These are phyloP conservation scores for Sternarchorhynchus goeldii DNA, from an alignment of 2,797 vertebrate species.

Conservation along the genomic window DNA sequence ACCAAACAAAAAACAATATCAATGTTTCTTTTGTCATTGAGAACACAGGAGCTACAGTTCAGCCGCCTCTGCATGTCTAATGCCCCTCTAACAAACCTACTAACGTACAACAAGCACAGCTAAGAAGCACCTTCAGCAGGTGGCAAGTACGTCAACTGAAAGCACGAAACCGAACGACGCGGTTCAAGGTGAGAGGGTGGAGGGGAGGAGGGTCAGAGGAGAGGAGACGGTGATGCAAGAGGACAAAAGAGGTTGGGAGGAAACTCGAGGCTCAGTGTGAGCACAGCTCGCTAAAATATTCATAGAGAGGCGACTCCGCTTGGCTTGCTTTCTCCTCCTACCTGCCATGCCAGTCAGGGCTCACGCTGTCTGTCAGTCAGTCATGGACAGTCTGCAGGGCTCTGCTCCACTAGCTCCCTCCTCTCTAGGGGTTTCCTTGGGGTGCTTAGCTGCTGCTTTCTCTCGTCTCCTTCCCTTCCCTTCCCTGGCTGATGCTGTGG, in stretches of 20 bases:
- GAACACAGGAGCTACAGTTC: not conserved
- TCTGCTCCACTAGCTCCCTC: conserved; percentile 25
- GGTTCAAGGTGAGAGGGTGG: conserved; percentile 1
- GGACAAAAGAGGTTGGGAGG: conserved; percentile 48
- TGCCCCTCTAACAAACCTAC: conserved; percentile 19
- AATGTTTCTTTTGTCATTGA: not conserved
- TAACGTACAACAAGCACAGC: conserved; percentile 11
- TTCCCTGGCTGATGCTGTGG: conserved; percentile 34
- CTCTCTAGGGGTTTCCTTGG: conserved; percentile 42
- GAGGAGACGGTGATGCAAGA: conserved; percentile 36
- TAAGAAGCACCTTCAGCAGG: conserved; percentile 31
- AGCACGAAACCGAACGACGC: conserved; percentile 26
- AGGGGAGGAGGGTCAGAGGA: conserved; percentile 19
- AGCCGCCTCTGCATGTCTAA: conserved; percentile 23
- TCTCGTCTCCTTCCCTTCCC: conserved; percentile 40
- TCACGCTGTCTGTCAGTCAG: conserved; percentile 56
- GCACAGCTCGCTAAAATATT: conserved; percentile 66
- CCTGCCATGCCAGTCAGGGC: conserved; percentile 74
- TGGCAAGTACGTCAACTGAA: conserved; percentile 27
- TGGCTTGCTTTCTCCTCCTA: conserved; percentile 64
- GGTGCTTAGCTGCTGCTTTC: conserved; percentile 41
- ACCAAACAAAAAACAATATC: not conserved
- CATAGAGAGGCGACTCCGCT: conserved; percentile 50
- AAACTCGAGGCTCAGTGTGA: conserved; percentile 44
- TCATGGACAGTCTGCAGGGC: conserved; percentile 33